Evolutionary conservation across 2,888 invertebrate species (phyloP).

Genomic region (Platerodrilus igneus): DNA sequence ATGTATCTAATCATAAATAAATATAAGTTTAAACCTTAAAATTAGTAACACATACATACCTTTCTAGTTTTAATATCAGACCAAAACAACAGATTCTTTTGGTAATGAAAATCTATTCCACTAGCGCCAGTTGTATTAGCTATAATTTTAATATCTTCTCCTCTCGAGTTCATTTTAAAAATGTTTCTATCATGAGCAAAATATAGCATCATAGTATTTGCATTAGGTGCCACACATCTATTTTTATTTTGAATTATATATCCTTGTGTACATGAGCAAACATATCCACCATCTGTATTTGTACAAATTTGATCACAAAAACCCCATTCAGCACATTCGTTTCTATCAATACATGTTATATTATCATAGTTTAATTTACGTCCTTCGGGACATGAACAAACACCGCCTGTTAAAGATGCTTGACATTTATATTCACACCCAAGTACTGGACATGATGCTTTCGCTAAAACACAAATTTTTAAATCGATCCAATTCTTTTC

Average conservation of each 20-base stretch:
- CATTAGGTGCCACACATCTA: slow-evolving; percentile 61
- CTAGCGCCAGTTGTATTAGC: slow-evolving; percentile 82
- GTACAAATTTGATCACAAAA: slow-evolving; percentile 92
- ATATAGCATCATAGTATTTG: slow-evolving; percentile 57
- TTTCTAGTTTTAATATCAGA: slow-evolving; percentile 84
- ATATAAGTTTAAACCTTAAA: no score
- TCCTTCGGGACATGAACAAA: slow-evolving; percentile 85
- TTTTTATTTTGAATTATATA: slow-evolving; percentile 49
- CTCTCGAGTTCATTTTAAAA: slow-evolving; percentile 65
- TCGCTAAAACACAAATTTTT: slow-evolving; percentile 55
- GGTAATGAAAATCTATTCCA: slow-evolving; percentile 80
- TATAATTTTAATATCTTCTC: slow-evolving; percentile 58
- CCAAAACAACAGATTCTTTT: slow-evolving; percentile 77
- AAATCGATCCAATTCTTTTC: slow-evolving; percentile 6
- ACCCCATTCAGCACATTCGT: slow-evolving; percentile 91
- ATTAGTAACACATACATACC: slow-evolving; percentile 47
- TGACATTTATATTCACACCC: slow-evolving; percentile 90
- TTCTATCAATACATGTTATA: slow-evolving; percentile 82
- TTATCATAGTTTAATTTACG: slow-evolving; percentile 78
- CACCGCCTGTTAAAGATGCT: slow-evolving; percentile 82
- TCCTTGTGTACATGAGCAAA: slow-evolving; percentile 74
- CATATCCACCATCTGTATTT: slow-evolving; percentile 80
- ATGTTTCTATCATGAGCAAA: slow-evolving; percentile 70
- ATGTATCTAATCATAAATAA: slow-evolving; percentile 63
- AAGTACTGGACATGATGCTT: slow-evolving; percentile 73